These are phyloP conservation scores for Caenorhabditis sp. DNA, from an alignment of 2,888 invertebrate genomes.

Conservation along the genomic window DNA sequence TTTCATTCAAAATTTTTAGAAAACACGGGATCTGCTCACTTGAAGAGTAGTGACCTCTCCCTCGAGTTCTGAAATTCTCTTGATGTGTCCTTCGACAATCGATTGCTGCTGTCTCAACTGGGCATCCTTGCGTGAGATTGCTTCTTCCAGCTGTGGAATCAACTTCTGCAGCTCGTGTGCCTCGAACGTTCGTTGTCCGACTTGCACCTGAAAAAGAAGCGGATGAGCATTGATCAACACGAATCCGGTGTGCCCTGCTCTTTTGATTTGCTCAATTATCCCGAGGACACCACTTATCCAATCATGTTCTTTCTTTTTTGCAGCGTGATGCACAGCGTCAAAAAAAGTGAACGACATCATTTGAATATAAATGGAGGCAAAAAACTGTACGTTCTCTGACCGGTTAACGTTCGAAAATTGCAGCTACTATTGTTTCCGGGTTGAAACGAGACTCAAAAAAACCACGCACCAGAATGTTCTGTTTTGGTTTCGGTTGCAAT, in stretches of 20 bases:
- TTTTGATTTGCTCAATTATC: slow-evolving; percentile 3
- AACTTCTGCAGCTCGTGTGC: slow-evolving; percentile 81
- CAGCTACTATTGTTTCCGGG: background rate
- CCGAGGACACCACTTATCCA: slow-evolving; percentile 2
- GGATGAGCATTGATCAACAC: background rate
- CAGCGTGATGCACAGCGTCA: too few relatives aligned
- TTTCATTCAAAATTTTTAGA: background rate
- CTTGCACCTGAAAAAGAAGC: slow-evolving; percentile 71
- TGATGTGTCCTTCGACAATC: slow-evolving; percentile 83
- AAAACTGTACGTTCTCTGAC: too few relatives aligned
- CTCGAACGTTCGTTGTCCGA: slow-evolving; percentile 81
- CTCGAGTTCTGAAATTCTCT: slow-evolving; percentile 83
- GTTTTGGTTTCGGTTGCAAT: too few relatives aligned
- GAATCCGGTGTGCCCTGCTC: background rate
- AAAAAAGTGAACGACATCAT: too few relatives aligned
- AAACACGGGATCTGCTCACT: slow-evolving; percentile 60
- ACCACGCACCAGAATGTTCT: too few relatives aligned
- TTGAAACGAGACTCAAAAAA: background rate
- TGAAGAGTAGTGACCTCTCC: slow-evolving; percentile 83
- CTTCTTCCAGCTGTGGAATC: slow-evolving; percentile 78
- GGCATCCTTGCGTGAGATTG: slow-evolving; percentile 72
- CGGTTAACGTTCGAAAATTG: too few relatives aligned
- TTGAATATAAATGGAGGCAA: too few relatives aligned
- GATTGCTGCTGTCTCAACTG: slow-evolving; percentile 78
- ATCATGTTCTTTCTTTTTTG: background rate